Evolutionary conservation across 2,888 invertebrate genomes (phyloP), one percentile per base, ranked within the genome.

Genomic region (Augiades crinisus): DNA sequence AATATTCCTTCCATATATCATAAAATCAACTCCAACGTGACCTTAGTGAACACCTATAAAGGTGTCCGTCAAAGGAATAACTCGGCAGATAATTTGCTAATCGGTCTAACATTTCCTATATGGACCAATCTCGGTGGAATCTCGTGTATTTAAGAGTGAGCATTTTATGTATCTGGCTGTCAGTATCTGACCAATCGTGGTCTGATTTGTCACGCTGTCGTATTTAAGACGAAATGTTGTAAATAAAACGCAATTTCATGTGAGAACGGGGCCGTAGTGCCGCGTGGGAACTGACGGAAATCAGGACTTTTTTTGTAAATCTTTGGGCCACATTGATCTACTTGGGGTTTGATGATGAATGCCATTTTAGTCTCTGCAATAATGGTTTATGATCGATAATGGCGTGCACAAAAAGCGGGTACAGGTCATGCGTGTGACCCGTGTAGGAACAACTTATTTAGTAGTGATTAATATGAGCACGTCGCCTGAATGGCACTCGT

Each of bases 271-370:
- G 74, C 72, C 85, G 78, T 62, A 63, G 67, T 59, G 63, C 68
- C 63, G 56, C 80, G 86, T 86, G 86, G 67, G 85, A 87, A 85
- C 71, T 63, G 67, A 70, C 72, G 71, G 79, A 78, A 77, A 78
- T 73, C 68, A 54, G 70, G 68, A 70, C 63, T 68, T 81, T 85
- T 84, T 86, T 76, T 61, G 27, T 50, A 43, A 50, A 50, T 43
- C 50, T 50, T 43, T 50, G 36, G 43, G 43, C 41, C 43, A 50
- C 50, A 17, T 24, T 38, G 16, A 40, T 22, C 34, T 43, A 43
- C 36, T 27, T 43, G 24, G 33, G 37, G 37, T 27, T 16, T 27
- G 22, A 36, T 27, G 14, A 30, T 24, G 50, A 43, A 43, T 43
- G 36, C 50, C 21, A 36, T 50, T 43, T 50, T 50, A 50, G 50